Conservation (phyloP, 2,888 invertebrate genomes). For the Polymixis flavicincta region DNA sequence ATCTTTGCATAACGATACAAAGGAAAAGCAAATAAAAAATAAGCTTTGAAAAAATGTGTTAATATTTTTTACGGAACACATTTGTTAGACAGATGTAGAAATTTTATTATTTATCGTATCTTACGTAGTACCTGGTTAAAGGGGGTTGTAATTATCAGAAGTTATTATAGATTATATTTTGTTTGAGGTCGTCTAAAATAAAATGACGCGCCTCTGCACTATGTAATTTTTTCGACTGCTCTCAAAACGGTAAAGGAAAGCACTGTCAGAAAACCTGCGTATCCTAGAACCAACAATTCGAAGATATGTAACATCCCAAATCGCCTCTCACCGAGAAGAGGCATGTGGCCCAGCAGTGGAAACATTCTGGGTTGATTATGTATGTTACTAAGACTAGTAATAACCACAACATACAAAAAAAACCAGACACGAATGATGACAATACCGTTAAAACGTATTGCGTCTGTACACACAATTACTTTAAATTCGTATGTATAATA, state of each 20-base stretch:
- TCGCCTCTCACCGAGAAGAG: background rate
- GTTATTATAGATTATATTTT: background rate
- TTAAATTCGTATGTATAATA: background rate
- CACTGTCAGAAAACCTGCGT: background rate
- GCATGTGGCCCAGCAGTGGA: background rate
- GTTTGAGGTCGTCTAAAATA: background rate
- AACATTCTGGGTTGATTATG: background rate
- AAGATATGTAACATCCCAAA: background rate
- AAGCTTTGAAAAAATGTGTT: slow-evolving; percentile 61
- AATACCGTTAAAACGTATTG: background rate
- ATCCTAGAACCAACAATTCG: background rate
- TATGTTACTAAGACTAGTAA: background rate
- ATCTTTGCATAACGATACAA: slow-evolving; percentile 69
- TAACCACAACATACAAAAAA: background rate
- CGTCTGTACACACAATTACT: background rate
- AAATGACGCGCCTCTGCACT: background rate
- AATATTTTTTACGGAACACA: slow-evolving; percentile 58
- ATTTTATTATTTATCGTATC: slow-evolving; percentile 46
- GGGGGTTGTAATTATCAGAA: background rate
- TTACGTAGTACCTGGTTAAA: background rate
- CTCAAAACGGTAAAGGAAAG: background rate
- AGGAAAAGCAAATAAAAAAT: slow-evolving; percentile 66
- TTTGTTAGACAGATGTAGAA: slow-evolving; percentile 51
- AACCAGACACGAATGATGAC: too few relatives aligned
- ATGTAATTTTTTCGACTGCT: background rate